These are phyloP conservation scores for Trinectes maculatus DNA, from an alignment of 2,113 vertebrate species.

Conservation along the genomic window DNA sequence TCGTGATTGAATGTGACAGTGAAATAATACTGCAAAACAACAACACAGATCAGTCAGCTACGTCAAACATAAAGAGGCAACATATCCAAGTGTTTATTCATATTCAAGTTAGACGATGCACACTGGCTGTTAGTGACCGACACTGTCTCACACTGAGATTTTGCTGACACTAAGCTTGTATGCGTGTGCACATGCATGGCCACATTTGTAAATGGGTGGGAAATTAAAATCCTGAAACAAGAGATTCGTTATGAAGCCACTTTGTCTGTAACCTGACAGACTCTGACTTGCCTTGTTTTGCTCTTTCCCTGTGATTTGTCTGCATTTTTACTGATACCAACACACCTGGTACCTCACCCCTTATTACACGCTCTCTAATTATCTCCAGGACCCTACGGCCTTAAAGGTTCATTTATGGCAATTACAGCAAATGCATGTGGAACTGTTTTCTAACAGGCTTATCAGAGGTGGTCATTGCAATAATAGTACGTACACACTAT, in stretches of 20 bases:
- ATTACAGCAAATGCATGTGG: conserved; percentile 36
- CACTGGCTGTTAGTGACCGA: neutral
- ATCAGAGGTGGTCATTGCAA: conserved; percentile 39
- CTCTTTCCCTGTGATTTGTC: conserved; percentile 39
- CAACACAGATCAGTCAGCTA: conserved; percentile 16
- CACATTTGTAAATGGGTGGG: conserved; percentile 20
- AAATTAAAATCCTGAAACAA: conserved; percentile 39
- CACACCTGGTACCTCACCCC: conserved; percentile 24
- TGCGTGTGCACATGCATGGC: neutral
- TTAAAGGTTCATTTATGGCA: conserved; percentile 31
- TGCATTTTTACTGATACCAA: conserved; percentile 33
- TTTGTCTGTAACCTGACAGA: conserved; percentile 79
- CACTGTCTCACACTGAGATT: neutral
- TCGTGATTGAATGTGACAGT: conserved; percentile 95
- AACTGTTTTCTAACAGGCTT: conserved; percentile 43
- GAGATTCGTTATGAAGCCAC: conserved; percentile 74
- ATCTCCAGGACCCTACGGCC: conserved; percentile 12
- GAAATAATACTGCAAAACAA: conserved; percentile 90
- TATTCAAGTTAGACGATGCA: too few species aligned
- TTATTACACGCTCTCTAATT: conserved; percentile 35
- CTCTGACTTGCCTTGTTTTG: conserved; percentile 42
- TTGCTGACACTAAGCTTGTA: neutral
- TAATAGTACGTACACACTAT: conserved; percentile 35
- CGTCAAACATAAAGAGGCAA: neutral
- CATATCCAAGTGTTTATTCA: too few species aligned